Conservation (phyloP, 2,797 vertebrate genomes). For the Merluccius polli region DNA sequence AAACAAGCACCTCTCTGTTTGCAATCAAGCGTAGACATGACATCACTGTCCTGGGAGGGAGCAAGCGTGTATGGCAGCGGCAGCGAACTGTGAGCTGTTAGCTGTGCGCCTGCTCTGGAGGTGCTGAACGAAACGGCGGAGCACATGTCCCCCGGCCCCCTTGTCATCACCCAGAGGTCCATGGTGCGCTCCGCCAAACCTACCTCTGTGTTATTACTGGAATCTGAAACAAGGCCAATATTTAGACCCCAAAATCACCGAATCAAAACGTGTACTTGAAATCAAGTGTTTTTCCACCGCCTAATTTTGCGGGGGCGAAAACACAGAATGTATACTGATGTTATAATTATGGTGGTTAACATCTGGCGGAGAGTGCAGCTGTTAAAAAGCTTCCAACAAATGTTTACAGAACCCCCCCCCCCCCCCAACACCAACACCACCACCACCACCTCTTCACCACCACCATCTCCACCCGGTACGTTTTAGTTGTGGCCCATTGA, state of each 20-base stretch:
- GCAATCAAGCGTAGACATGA: slow-evolving; percentile 52
- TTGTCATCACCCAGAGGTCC: background rate
- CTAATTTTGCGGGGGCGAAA: too few species aligned
- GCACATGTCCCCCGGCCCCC: background rate
- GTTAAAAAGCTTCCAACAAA: background rate
- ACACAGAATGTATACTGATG: background rate
- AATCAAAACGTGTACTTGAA: background rate
- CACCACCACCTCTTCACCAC: too few species aligned
- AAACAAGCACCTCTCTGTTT: slow-evolving; percentile 55
- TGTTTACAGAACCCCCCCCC: slow-evolving; percentile 5
- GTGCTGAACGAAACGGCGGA: slow-evolving; percentile 1
- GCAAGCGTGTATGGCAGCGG: slow-evolving; percentile 12
- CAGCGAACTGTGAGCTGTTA: background rate
- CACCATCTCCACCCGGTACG: background rate
- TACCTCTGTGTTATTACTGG: background rate
- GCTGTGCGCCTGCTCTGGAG: background rate
- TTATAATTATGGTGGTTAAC: background rate
- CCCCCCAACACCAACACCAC: too few species aligned
- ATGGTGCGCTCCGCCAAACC: background rate
- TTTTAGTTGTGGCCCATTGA: slow-evolving; percentile 29
- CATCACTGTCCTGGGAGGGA: slow-evolving; percentile 53
- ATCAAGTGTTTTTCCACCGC: background rate
- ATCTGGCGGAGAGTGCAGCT: background rate
- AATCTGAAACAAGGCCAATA: slow-evolving; percentile 5
- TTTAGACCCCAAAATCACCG: background rate